These are phyloP conservation scores for Euproctis similis DNA, from an alignment of 2,888 invertebrate species.

Conservation along the genomic window DNA sequence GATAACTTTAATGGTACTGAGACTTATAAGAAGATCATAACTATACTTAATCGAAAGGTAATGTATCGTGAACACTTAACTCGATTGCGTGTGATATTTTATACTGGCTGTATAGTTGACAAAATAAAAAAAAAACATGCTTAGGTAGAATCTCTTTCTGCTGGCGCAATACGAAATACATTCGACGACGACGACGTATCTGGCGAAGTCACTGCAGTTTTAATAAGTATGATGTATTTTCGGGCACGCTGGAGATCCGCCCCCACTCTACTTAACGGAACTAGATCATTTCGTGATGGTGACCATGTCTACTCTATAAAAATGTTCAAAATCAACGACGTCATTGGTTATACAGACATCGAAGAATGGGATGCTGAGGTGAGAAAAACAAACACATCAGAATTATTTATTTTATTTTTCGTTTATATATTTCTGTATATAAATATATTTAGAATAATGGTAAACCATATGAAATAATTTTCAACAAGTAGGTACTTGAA, in stretches of 20 bases:
- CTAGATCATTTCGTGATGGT: constrained; percentile 40
- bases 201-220: constrained; percentile 37
- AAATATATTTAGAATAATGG: no score
- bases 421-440: no score
- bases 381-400: constrained; percentile 9
- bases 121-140: no score
- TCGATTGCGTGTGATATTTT: no score
- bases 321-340: constrained; percentile 62
- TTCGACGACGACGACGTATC: constrained; percentile 58
- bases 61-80: no score
- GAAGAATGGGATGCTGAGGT: constrained; percentile 60
- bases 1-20: constrained; percentile 39
- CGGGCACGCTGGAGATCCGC: constrained; percentile 59
- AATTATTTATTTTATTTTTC: no score
- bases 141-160: constrained; percentile 55
- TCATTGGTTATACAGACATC: constrained; percentile 52
- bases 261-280: constrained; percentile 62
- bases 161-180: constrained; percentile 53
- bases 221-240: constrained; percentile 49
- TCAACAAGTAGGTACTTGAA: no score
- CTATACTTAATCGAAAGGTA: constrained; percentile 50
- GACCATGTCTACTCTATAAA: constrained; percentile 36
- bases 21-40: constrained; percentile 30
- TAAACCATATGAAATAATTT: no score
- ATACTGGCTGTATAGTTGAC: no score